Percentiles rank a stretch among this genome's conserved stretches.
Evolutionary conservation across 2,888 invertebrate species (phyloP).

Genomic region (Dichetophora obliterata): DNA sequence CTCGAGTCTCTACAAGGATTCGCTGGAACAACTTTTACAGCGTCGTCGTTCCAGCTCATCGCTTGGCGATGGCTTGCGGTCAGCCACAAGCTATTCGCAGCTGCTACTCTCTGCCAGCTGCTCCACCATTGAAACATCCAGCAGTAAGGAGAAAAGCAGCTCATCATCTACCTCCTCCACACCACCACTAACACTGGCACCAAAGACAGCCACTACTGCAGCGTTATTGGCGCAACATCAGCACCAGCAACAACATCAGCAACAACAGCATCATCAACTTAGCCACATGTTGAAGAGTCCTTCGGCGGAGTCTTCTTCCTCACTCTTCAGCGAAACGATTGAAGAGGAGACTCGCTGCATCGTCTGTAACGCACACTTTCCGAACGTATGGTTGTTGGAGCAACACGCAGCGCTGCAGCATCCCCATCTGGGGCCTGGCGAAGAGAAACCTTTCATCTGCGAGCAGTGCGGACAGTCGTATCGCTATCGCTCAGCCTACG

Average conservation of each 20-base stretch:
- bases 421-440: slow-evolving; percentile 75
- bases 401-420: slow-evolving; percentile 89
- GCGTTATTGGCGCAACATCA: slow-evolving; percentile 59
- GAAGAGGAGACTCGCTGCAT: slow-evolving; percentile 77
- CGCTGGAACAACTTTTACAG: slow-evolving; percentile 59
- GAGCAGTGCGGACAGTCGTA: slow-evolving; percentile 93
- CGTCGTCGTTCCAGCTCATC: slow-evolving; percentile 56
- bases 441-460: slow-evolving; percentile 91
- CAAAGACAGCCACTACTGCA: slow-evolving; percentile 43
- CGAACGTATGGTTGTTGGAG: slow-evolving; percentile 88
- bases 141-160: slow-evolving; percentile 69
- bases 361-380: slow-evolving; percentile 88
- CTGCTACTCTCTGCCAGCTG: slow-evolving; percentile 57
- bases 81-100: slow-evolving; percentile 56
- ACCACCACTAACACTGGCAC: slow-evolving; percentile 59
- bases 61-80: slow-evolving; percentile 60
- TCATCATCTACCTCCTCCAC: slow-evolving; percentile 70
- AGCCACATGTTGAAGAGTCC: slow-evolving; percentile 63
- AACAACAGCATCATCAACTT: slow-evolving; percentile 52
- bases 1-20: slow-evolving; percentile 56
- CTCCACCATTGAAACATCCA: slow-evolving; percentile 66
- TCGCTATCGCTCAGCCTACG: slow-evolving; percentile 87
- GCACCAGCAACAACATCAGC: slow-evolving; percentile 59
- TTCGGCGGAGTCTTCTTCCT: slow-evolving; percentile 56
- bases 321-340: slow-evolving; percentile 67